A percentile compares a stretch with the other conserved stretches of the same genome.
Conservation (phyloP, 2,113 vertebrate species). For the Chunga burmeisteri region DNA sequence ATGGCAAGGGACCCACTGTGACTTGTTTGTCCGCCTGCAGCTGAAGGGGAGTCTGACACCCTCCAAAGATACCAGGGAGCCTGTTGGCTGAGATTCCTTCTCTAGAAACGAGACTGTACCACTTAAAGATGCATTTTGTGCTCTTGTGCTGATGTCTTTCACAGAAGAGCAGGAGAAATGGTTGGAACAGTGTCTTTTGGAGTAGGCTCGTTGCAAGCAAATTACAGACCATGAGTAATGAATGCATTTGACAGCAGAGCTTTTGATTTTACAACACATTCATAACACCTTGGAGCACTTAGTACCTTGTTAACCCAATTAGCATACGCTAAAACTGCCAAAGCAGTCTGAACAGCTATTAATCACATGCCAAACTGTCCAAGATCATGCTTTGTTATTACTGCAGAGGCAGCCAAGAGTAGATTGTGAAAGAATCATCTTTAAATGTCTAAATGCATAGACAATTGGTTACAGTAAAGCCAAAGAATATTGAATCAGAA, state of each 20-base stretch:
- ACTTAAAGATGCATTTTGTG: neutral
- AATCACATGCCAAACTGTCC: conserved; percentile 11
- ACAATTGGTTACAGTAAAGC: neutral
- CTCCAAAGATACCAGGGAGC: neutral
- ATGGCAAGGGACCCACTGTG: neutral
- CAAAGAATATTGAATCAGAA: neutral
- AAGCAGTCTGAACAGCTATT: conserved; percentile 27
- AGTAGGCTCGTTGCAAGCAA: neutral
- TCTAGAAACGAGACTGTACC: neutral
- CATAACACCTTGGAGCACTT: conserved; percentile 41
- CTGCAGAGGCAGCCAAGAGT: neutral
- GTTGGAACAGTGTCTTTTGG: neutral
- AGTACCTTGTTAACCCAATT: conserved; percentile 50
- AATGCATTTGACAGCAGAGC: neutral
- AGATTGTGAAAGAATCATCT: neutral
- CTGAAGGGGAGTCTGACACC: neutral
- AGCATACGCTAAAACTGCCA: conserved; percentile 23
- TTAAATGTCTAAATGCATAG: neutral
- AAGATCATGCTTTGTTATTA: neutral
- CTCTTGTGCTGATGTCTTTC: neutral
- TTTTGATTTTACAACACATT: conserved; percentile 32
- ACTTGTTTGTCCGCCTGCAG: neutral
- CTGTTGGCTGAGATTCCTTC: neutral
- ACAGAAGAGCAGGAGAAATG: neutral
- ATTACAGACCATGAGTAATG: neutral